Percentiles rank a stretch among this genome's conserved stretches.
Conservation (phyloP, 2,888 invertebrate genomes). For the Molorchus minor region DNA sequence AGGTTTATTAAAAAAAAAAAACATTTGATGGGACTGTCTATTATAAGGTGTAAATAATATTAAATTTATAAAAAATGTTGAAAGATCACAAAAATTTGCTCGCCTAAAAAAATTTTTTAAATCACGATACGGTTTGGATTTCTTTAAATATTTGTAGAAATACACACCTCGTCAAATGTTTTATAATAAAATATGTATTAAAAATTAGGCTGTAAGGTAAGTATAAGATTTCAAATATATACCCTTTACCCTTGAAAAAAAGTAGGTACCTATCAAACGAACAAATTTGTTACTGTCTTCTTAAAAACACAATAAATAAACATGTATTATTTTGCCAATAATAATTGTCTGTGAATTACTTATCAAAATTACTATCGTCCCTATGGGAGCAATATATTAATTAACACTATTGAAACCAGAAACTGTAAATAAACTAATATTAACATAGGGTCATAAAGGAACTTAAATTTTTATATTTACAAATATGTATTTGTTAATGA, state of each 20-base stretch:
- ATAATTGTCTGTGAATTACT: too few species aligned
- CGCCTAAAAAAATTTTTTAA: not conserved
- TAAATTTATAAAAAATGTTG: not conserved
- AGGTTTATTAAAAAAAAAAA: too few species aligned
- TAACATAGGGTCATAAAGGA: constrained; percentile 19
- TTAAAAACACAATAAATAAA: too few species aligned
- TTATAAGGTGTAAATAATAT: too few species aligned
- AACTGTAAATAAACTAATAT: constrained; percentile 17
- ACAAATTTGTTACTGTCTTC: too few species aligned
- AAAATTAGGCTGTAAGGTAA: constrained; percentile 4
- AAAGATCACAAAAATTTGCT: not conserved
- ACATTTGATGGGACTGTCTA: too few species aligned
- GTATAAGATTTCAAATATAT: constrained; percentile 7
- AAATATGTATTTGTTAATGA: constrained; percentile 23
- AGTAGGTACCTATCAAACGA: too few species aligned
- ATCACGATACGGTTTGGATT: not conserved
- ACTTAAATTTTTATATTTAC: constrained; percentile 23
- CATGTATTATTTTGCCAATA: too few species aligned
- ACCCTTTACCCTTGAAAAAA: too few species aligned
- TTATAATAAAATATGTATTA: constrained; percentile 10
- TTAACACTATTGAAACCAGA: not conserved
- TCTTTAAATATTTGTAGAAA: constrained; percentile 12
- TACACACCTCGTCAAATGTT: too few species aligned
- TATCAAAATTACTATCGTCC: not conserved
- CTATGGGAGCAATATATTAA: not conserved